Base-by-base conservation (phyloP, 2,888 invertebrate genomes). In the Ichneumoninae sp. region DNA sequence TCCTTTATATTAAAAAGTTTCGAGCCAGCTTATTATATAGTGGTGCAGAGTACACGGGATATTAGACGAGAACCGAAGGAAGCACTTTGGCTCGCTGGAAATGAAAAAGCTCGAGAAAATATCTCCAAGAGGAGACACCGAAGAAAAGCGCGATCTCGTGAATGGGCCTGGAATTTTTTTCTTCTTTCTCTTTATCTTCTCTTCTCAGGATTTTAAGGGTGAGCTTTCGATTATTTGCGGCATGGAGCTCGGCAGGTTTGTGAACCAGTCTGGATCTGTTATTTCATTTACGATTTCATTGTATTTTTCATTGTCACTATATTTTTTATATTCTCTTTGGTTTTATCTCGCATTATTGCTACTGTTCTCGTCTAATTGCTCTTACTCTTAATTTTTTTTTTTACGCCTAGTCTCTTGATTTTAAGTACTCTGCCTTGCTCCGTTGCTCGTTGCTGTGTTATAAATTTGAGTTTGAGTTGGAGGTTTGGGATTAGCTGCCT, bases 1-100 rank as follows among this genome's bases (percentile, higher is more conserved):
- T 65, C 16, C 70, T 74, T 84, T 74, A 84, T 84, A 84, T 84
- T 78, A 81, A 84, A 84, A 84, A 78, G 77, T 84, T 81, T 52
- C 8, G 33, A 78, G 63, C 19, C 10, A 33, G 36, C 44, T 26
- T 26, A 47, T 26, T 10, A 22, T 40, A 44, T 13, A 16, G n/a
- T 22, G n/a, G 26, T 36, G 30, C 26, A 13, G 26, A 10, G 22
- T 19, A 22, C 0, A 19, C 22, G 19, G n/a, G 36, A 63, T 63
- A 63, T 36, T 63, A 36, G 33, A 36, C 1, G 30, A n/a, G 47
- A 47, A 30, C 16, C 63, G 4, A 1, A 57, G 57, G 10, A 26
- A 57, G 57, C 26, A 57, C 22, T 22, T 16, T 8, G n/a, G 30
- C 63, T 50, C 19, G 63, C 7, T 33, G 5, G 50, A 47, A 63